These are phyloP conservation scores for Platycercus adscitus DNA, from an alignment of 2,113 vertebrate genomes.

Conservation along the genomic window DNA sequence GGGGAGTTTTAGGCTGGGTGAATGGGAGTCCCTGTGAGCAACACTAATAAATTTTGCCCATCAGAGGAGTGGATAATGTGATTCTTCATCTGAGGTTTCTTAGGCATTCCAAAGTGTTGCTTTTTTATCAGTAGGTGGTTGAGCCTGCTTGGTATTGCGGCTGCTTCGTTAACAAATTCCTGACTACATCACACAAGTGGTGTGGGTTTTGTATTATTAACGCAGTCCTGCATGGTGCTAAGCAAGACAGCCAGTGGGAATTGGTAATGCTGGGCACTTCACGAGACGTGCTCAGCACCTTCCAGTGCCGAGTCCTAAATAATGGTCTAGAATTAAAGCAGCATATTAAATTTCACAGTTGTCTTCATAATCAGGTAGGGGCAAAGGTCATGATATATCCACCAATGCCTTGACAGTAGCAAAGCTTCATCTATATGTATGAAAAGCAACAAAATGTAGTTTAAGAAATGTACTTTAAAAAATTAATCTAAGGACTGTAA, in stretches of 20 bases:
- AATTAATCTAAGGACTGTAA: not conserved
- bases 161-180: not conserved
- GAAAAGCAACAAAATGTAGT: slow-evolving; percentile 26
- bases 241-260: not conserved
- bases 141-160: not conserved
- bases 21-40: not conserved
- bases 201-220: not conserved
- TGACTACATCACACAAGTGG: not conserved
- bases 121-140: slow-evolving; percentile 4
- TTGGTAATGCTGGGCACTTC: not conserved
- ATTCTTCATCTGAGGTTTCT: not conserved
- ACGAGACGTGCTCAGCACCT: not conserved
- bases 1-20: not conserved
- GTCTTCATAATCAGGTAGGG: slow-evolving; percentile 11
- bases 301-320: not conserved
- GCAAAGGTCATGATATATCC: not conserved
- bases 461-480: slow-evolving; percentile 34
- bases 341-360: slow-evolving; percentile 17
- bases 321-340: slow-evolving; percentile 15
- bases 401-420: not conserved
- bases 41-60: not conserved
- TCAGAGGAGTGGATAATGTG: not conserved
- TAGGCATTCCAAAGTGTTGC: not conserved
- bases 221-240: accelerated
- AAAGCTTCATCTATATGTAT: not conserved